A percentile compares a stretch with the other conserved stretches of the same genome.
Conservation (phyloP, 2,797 vertebrate genomes). For the Momotus momota region DNA sequence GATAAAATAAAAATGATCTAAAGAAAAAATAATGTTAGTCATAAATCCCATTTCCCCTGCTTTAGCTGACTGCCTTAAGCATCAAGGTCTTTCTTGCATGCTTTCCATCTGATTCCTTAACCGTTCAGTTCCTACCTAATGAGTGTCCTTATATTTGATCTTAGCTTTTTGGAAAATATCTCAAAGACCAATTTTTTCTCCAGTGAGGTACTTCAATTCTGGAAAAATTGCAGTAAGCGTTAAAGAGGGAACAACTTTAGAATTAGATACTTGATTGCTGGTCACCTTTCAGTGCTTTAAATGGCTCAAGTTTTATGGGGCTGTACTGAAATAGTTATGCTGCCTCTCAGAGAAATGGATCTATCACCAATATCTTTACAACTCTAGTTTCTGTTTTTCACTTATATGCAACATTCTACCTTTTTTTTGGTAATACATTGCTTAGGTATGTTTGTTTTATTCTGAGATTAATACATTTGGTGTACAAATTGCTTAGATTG, state of each 20-base stretch:
- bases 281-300: neutral
- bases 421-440: neutral
- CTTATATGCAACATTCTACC: neutral
- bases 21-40: neutral
- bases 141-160: neutral
- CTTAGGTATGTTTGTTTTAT: neutral
- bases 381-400: neutral
- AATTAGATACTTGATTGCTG: neutral
- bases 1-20: neutral
- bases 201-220: neutral
- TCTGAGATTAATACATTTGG: neutral
- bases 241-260: neutral
- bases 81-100: neutral
- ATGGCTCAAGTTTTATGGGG: neutral
- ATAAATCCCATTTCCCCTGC: neutral
- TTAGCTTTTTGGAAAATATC: neutral
- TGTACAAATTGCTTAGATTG: neutral
- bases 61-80: neutral
- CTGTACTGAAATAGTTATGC: neutral
- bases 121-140: neutral
- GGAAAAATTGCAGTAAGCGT: rapidly evolving
- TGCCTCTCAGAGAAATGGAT: neutral
- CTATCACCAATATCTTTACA: neutral
- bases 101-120: neutral
- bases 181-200: neutral